Percentiles rank a stretch among this genome's conserved stretches.
These are phyloP conservation scores for Chloroceryle amazona DNA, from an alignment of 2,797 vertebrate species.

Conservation along the genomic window DNA sequence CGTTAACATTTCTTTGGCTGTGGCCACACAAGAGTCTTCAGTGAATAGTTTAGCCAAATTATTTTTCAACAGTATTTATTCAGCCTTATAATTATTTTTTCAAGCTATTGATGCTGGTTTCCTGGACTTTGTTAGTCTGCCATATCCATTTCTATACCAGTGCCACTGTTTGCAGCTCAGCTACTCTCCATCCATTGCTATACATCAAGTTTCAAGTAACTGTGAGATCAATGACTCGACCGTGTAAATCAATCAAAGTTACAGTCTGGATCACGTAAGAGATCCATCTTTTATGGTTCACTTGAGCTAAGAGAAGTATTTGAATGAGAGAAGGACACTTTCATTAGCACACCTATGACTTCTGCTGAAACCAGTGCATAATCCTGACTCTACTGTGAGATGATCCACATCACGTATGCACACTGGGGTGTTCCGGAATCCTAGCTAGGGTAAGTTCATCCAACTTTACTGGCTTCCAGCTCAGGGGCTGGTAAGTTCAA, in stretches of 20 bases:
- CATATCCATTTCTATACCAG: background rate
- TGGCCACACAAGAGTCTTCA: background rate
- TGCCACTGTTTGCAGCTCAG: background rate
- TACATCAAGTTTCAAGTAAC: background rate
- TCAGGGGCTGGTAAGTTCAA: background rate
- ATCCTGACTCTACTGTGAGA: background rate
- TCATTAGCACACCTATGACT: background rate
- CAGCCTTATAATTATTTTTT: background rate
- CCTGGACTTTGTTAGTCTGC: background rate
- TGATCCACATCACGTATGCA: fast-evolving
- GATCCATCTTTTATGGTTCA: background rate
- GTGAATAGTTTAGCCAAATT: background rate
- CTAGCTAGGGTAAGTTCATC: background rate
- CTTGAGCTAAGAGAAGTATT: background rate
- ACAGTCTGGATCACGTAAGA: background rate
- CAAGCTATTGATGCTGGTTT: background rate
- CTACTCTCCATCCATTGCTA: background rate
- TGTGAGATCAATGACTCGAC: background rate
- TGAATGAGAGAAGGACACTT: background rate
- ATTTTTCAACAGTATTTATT: background rate
- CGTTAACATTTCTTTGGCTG: background rate
- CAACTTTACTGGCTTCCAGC: background rate
- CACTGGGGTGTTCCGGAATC: background rate
- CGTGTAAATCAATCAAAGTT: background rate
- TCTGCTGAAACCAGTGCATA: background rate